Base-by-base conservation (phyloP, 2,113 vertebrate species). In the Solenodon paradoxus region DNA sequence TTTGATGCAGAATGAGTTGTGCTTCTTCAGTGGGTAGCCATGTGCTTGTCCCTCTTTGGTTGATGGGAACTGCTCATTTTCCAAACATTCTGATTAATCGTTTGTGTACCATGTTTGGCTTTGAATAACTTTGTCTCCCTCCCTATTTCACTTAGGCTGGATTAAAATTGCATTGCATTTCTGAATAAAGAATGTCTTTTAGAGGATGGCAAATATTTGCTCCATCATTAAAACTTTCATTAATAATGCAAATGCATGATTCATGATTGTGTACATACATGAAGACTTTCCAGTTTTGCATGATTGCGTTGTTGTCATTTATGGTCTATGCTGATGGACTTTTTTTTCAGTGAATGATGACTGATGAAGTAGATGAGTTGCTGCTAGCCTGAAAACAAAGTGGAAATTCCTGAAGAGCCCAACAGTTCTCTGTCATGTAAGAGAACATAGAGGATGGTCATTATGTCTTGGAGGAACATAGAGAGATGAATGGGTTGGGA, bases 291-390 rank as follows among this genome's bases (percentile, higher is more conserved):
- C 22, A 11, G 40, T 47, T 47, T 55, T 83, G 49, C 32, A 59
- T 75, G 16, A 26, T 49, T 69, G 32, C 40, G 61, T 64, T 94
- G 77, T 90, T 94, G 51, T 85, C 42, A 51, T n/a, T 78, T 61
- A 49, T 90, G 32, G 40, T 69, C 69, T 61, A 69, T 57, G 28
- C 78, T 53, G 20, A 28, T 78, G 77, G 19, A 16, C n/a, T n/a
- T 17, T 32, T 20, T 92, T 97, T 72, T 63, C 95, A 99, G 99
- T 99, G 99, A 88, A 99, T 99, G 99, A 99, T 99, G 99, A 99
- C 99, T 13, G 99, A 99, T 7, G 99, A 99, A 97, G 99, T 99
- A 0, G 99, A 99, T 13, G 99, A 99, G 97, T 99, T 87, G 99
- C 99, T 0, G 95, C 99, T 1, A 99, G 11, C 99, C 99, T 90